phyloP scores from a whole-genome alignment of 1,140 invertebrate species.

The Gonatopus flavifemur region DNA sequence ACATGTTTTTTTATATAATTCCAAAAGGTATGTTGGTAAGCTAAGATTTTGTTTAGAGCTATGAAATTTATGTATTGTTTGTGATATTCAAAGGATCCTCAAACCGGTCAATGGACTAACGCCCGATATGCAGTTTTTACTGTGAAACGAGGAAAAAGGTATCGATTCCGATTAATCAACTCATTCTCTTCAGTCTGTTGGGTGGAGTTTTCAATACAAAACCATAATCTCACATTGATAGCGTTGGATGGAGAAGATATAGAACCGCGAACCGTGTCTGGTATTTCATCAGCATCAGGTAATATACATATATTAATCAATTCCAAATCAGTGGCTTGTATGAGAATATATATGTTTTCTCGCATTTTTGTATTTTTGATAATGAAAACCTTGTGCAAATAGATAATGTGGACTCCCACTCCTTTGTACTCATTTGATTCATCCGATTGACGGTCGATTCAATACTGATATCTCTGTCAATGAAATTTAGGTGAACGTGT shows the following conservation, averaged over 20 bases:
- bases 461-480: too few species aligned
- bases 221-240: constrained; percentile 74
- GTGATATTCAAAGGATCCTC: constrained; percentile 16
- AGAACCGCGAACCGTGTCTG: constrained; percentile 47
- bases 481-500: constrained; percentile 66
- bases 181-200: constrained; percentile 82
- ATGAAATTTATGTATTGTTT: constrained; percentile 6
- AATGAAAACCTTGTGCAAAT: not conserved
- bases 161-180: constrained; percentile 81
- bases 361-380: not conserved
- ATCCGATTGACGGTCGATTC: too few species aligned
- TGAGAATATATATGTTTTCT: not conserved
- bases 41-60: too few species aligned
- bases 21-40: too few species aligned
- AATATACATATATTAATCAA: not conserved
- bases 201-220: constrained; percentile 75
- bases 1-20: too few species aligned
- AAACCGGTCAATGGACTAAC: constrained; percentile 8
- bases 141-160: constrained; percentile 65
- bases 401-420: too few species aligned
- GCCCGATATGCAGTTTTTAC: constrained; percentile 17
- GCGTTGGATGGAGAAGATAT: constrained; percentile 77
- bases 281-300: constrained; percentile 8
- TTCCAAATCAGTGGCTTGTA: not conserved
- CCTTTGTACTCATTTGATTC: too few species aligned